Conservation (phyloP, 23 tunicate species). For the Halocynthia aurantium region DNA sequence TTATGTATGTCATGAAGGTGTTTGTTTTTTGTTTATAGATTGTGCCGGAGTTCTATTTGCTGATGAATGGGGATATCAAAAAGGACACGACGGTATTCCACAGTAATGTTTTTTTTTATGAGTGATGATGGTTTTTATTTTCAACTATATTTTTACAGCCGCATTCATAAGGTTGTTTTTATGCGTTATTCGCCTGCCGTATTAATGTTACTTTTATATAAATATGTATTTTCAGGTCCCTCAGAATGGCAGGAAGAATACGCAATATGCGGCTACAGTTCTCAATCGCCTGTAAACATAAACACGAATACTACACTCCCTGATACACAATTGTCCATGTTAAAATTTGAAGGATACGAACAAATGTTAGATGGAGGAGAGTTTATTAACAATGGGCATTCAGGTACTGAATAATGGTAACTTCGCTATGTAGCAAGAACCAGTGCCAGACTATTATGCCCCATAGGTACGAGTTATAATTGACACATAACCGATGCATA, state of each 20-base stretch:
- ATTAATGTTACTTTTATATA: neutral
- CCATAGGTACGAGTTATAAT: too few relatives aligned
- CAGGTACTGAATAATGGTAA: slow-evolving; percentile 23
- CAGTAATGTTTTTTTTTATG: neutral
- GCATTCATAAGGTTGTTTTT: neutral
- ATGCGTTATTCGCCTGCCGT: neutral
- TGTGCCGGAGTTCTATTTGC: neutral
- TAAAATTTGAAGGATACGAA: slow-evolving; percentile 32
- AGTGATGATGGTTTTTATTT: neutral
- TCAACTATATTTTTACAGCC: neutral
- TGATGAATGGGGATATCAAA: slow-evolving; percentile 1
- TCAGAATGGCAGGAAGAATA: slow-evolving; percentile 32
- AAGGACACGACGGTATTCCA: neutral
- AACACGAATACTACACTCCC: slow-evolving; percentile 32
- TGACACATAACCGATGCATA: too few relatives aligned
- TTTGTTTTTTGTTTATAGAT: too few relatives aligned
- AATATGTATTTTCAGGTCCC: slow-evolving; percentile 8
- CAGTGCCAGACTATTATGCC: too few relatives aligned
- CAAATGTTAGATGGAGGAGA: slow-evolving; percentile 42
- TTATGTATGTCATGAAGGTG: too few relatives aligned
- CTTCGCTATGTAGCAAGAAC: too few relatives aligned
- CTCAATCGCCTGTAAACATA: slow-evolving; percentile 76
- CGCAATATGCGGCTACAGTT: slow-evolving; percentile 41
- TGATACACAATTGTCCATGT: slow-evolving; percentile 23
- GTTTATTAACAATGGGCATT: slow-evolving; percentile 65